A percentile compares a stretch with the other conserved stretches of the same genome.
Evolutionary conservation across 2,113 vertebrate species (phyloP).

Genomic region (Blennius ocellaris): DNA sequence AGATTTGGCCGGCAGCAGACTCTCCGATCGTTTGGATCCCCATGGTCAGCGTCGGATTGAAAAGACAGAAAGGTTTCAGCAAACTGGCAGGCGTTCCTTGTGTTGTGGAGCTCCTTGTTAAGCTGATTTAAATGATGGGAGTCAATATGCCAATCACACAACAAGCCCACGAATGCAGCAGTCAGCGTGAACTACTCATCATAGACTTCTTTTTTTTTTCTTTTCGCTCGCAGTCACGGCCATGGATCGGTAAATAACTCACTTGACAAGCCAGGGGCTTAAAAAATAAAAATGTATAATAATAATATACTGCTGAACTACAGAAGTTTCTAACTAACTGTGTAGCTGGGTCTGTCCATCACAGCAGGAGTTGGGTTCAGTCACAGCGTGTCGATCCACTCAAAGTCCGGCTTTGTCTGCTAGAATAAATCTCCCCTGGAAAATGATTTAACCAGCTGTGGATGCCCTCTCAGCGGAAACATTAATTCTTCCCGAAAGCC

Average conservation of each 20-base stretch:
- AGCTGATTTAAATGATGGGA: background rate
- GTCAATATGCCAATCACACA: background rate
- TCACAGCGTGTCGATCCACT: background rate
- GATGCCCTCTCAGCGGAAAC: slow-evolving; percentile 18
- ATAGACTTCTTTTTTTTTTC: background rate
- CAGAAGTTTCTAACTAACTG: slow-evolving; percentile 4
- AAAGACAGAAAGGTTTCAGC: background rate
- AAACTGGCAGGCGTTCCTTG: background rate
- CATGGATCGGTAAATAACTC: slow-evolving; percentile 3
- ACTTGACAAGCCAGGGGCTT: background rate
- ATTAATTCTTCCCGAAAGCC: slow-evolving; percentile 42
- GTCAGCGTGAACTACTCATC: background rate
- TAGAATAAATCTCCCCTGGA: background rate
- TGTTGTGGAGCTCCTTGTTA: background rate
- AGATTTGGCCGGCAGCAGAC: too few relatives aligned
- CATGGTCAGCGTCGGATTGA: background rate
- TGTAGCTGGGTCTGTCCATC: slow-evolving; percentile 24
- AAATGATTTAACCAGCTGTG: slow-evolving; percentile 21
- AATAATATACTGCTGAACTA: too few relatives aligned
- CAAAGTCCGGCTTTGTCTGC: background rate
- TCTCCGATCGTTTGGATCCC: too few relatives aligned
- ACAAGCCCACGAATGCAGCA: background rate
- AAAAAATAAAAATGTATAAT: background rate
- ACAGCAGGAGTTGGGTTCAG: slow-evolving; percentile 11
- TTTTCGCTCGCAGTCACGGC: background rate